Evolutionary conservation across 1,140 invertebrate species (phyloP).

Genomic region (Drosophila navojoa): DNA sequence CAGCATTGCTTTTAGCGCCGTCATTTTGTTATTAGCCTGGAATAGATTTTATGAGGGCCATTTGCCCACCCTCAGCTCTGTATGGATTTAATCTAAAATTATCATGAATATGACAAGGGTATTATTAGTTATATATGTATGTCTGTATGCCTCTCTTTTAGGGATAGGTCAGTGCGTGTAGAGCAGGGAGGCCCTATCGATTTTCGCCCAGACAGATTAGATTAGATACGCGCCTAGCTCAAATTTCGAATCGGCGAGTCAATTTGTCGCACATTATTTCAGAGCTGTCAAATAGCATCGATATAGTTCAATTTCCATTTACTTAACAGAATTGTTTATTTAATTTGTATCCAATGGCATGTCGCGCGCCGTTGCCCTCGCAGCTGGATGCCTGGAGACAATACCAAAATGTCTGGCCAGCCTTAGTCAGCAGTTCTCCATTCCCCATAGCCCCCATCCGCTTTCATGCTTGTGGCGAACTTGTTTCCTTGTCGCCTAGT

Average conservation of each 20-base stretch:
- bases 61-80: conserved; percentile 2
- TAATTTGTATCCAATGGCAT: conserved; percentile 3
- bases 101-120: conserved; percentile 33
- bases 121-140: conserved; percentile 17
- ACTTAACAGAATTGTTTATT: conserved; percentile 8
- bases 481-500: conserved; percentile 25
- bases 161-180: conserved; percentile 55
- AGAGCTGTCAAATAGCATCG: conserved; percentile 25
- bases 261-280: conserved; percentile 38
- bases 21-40: conserved; percentile 7
- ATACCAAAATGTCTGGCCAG: conserved; percentile 32
- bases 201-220: conserved; percentile 60
- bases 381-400: conserved; percentile 22
- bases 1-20: conserved; percentile 7
- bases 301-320: conserved; percentile 26
- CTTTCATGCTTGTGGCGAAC: not conserved
- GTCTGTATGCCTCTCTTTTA: conserved; percentile 5
- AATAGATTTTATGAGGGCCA: conserved; percentile 23
- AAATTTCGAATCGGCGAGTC: conserved; percentile 36
- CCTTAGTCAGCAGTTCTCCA: conserved; percentile 6
- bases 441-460: too few relatives aligned
- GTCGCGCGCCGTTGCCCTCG: not conserved
- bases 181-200: conserved; percentile 39
- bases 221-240: conserved; percentile 30
- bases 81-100: conserved; percentile 33